Evolutionary conservation across 64 coral and sea anemone genomes (phyloP), one percentile per base, ranked within the genome.

Genomic region (Dendrophyllia cribrosa): DNA sequence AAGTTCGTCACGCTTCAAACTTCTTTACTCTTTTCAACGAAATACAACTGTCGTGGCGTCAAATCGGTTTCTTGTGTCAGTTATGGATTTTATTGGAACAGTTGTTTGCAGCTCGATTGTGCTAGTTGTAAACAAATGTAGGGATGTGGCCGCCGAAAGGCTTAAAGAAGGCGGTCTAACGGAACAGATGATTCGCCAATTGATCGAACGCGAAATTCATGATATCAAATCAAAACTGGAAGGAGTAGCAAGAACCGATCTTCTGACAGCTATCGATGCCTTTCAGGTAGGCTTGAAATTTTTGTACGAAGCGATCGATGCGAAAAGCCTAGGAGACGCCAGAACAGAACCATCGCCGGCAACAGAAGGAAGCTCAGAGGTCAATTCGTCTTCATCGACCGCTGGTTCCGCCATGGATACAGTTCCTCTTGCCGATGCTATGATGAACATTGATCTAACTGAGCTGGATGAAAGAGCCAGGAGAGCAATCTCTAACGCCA

Each of bases 111-210:
- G 72, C 46, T 43, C 72, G 12, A 49, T 75, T 50, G 4, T 15
- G 72, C 72, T 75, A 20, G 72, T 75, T 49, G 15, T 89, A 0
- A 65, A 93, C 75, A 87, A 51, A 64, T 48, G 26, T 67, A 75
- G 75, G 15, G 76, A 91, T 70, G 47, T 10, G 19, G 23, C 76
- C 7, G 51, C 77, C 34, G 52, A 59, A 23, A 80, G 21, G 11
- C 64, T 93, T 51, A 70, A 93, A 51, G 11, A 93, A 65, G 85
- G 92, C 19, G 92, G 87, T 58, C 47, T 88, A 19, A 79, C 86
- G 20, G 53, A 72, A 11, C 17, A 72, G 46, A 71, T 23, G 74
- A 58, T 86, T 15, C 26, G 67, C 4, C 6, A 19, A 3, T 82
- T 93, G 1, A 60, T 93, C 53, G 83, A 71, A 20, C 62, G 84